phyloP scores from a whole-genome alignment of 2,888 invertebrate genomes.

The Aphidoletes aphidimyza region DNA sequence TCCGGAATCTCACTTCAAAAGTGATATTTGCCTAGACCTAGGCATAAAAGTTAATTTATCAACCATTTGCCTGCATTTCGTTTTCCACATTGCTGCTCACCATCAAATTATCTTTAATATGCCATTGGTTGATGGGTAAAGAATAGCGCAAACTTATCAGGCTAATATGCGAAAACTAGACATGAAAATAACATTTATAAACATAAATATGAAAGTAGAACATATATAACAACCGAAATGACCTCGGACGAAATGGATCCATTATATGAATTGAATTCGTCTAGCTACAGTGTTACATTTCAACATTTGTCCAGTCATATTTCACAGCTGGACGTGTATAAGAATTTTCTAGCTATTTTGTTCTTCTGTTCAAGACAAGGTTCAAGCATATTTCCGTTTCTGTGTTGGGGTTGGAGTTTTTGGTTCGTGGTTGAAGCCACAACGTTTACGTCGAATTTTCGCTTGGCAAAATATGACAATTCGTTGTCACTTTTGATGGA shows the following conservation, averaged over 20 bases:
- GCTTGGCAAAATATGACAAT: slow-evolving; percentile 32
- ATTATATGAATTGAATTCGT: slow-evolving; percentile 5
- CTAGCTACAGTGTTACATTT: too few relatives aligned
- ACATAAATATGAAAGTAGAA: not conserved
- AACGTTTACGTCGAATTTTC: too few relatives aligned
- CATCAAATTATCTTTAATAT: not conserved
- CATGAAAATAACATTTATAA: not conserved
- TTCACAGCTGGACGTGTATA: too few relatives aligned
- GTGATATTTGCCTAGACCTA: not conserved
- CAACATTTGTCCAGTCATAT: too few relatives aligned
- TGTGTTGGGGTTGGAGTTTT: not conserved
- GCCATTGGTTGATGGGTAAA: not conserved
- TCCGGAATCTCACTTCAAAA: not conserved
- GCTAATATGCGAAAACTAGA: not conserved
- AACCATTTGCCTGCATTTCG: not conserved
- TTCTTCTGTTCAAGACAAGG: too few relatives aligned
- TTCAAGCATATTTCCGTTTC: too few relatives aligned
- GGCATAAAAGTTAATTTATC: slow-evolving; percentile 33
- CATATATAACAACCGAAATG: not conserved
- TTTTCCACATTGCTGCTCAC: slow-evolving; percentile 12
- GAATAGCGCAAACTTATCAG: not conserved
- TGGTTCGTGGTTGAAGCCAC: not conserved
- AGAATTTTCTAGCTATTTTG: too few relatives aligned
- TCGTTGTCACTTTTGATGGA: not conserved
- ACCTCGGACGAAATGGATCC: slow-evolving; percentile 22